Conservation (phyloP, 2,113 vertebrate species). For the Pleuronectes platessa region DNA sequence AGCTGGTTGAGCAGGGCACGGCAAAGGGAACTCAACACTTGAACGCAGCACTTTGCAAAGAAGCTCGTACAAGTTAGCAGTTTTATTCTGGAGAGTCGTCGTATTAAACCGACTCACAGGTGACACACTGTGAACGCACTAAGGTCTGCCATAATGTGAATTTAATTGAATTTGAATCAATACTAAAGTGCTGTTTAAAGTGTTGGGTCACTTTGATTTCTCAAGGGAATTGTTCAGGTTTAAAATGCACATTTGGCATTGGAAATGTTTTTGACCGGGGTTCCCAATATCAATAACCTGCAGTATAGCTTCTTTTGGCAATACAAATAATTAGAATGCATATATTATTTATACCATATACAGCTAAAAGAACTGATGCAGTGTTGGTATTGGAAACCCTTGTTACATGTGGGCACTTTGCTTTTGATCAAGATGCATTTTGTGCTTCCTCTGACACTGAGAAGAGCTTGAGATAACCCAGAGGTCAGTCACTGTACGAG, state of each 20-base stretch:
- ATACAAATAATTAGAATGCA: background rate
- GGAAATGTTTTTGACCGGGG: conserved; percentile 19
- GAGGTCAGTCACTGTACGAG: background rate
- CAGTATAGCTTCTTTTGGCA: background rate
- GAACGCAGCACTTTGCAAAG: conserved; percentile 20
- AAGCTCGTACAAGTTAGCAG: background rate
- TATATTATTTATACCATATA: background rate
- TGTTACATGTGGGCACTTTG: conserved; percentile 36
- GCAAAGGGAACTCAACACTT: conserved; percentile 60
- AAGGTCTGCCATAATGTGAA: background rate
- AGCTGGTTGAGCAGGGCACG: conserved; percentile 48
- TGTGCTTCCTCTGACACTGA: conserved; percentile 21
- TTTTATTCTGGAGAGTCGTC: background rate
- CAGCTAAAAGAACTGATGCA: background rate
- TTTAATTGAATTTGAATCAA: background rate
- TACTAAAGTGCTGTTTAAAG: conserved; percentile 38
- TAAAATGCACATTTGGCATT: conserved; percentile 13
- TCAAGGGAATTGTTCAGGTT: conserved; percentile 23
- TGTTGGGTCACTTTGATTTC: conserved; percentile 57
- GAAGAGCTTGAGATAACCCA: conserved; percentile 45
- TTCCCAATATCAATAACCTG: conserved; percentile 44
- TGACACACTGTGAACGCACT: background rate
- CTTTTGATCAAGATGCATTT: conserved; percentile 56
- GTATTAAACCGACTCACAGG: background rate
- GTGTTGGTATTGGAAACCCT: conserved; percentile 44